Conservation (phyloP, 2,888 invertebrate species). For the Platerodrilus igneus region DNA sequence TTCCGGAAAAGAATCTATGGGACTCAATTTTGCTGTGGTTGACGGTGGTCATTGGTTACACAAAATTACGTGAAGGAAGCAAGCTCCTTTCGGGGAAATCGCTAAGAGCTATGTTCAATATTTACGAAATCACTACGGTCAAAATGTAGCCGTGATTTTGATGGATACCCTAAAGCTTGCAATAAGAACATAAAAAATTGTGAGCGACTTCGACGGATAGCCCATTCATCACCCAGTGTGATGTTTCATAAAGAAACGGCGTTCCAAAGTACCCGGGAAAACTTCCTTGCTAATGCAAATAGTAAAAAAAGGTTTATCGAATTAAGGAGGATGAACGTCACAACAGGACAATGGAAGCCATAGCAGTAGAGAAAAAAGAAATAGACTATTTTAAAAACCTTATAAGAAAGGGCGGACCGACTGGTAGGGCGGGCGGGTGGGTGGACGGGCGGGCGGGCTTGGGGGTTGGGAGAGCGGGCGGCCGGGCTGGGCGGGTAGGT, state of each 20-base stretch:
- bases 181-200: constrained; percentile 26
- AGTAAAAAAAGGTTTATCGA: no score
- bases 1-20: constrained; percentile 17
- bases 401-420: no score
- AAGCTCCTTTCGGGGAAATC: constrained; percentile 23
- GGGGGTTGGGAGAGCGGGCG: no score
- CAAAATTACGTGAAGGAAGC: constrained; percentile 30
- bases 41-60: constrained; percentile 36
- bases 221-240: constrained; percentile 18
- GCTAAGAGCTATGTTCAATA: constrained; percentile 30
- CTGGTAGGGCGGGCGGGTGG: no score
- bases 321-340: no score
- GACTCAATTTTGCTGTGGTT: constrained; percentile 25
- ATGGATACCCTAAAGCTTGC: constrained; percentile 25
- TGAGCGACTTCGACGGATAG: constrained; percentile 28
- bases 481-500: no score
- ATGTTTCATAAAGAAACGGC: constrained; percentile 22
- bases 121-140: constrained; percentile 26
- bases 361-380: no score
- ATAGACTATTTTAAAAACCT: no score
- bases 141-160: constrained; percentile 27
- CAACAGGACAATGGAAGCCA: no score
- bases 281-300: constrained; percentile 28
- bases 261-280: constrained; percentile 24
- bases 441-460: no score